phyloP scores from a whole-genome alignment of 2,113 vertebrate genomes.

The Pycnonotus jocosus region DNA sequence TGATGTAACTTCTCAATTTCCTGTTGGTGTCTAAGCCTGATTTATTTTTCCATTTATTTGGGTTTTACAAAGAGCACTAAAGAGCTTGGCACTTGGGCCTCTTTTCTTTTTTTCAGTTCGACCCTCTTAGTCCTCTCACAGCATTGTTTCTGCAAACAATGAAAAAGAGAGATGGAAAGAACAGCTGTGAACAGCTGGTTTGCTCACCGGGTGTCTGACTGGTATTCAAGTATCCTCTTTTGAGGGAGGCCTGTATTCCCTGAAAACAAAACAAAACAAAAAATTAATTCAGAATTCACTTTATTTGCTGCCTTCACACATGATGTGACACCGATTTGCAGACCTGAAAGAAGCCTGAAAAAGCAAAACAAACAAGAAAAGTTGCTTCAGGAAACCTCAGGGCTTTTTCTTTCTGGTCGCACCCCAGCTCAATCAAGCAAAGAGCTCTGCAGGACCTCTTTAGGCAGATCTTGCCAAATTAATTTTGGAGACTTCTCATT shows the following conservation, averaged over 20 bases:
- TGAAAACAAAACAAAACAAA: background rate
- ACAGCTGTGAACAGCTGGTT: conserved; percentile 40
- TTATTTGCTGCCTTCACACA: background rate
- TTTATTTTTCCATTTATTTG: conserved; percentile 72
- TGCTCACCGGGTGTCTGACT: conserved; percentile 28
- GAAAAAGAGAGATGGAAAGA: conserved; percentile 56
- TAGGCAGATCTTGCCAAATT: background rate
- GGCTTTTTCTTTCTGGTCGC: rapidly evolving
- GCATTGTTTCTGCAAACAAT: conserved; percentile 67
- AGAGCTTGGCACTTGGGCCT: conserved; percentile 51
- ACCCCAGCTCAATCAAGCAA: background rate
- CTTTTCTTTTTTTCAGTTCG: conserved; percentile 36
- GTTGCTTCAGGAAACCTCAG: background rate
- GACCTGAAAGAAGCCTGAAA: background rate
- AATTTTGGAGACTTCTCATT: background rate
- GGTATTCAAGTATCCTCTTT: conserved; percentile 3
- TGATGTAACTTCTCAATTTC: conserved; percentile 69
- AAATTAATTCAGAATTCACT: background rate
- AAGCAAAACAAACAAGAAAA: background rate
- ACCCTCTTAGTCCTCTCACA: conserved; percentile 40
- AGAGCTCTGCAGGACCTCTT: background rate
- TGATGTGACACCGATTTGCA: background rate
- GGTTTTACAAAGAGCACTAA: conserved; percentile 49
- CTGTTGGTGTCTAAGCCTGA: conserved; percentile 64
- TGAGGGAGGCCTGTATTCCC: background rate